Conservation (phyloP, 2,113 vertebrate species). For the Nipponia nippon region DNA sequence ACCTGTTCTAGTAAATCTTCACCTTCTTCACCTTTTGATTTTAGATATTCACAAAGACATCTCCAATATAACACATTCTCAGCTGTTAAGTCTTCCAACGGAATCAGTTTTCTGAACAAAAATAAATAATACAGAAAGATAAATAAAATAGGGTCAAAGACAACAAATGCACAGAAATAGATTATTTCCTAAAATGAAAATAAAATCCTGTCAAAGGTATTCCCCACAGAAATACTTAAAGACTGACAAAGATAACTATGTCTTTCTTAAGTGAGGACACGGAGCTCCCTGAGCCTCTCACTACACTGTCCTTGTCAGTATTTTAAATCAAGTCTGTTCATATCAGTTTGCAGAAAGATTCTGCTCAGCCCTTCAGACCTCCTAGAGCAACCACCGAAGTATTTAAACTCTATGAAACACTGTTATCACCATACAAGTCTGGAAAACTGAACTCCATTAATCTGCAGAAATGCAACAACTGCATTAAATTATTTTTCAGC, state of each 20-base stretch:
- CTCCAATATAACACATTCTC: constrained; percentile 91
- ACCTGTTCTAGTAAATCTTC: constrained; percentile 87
- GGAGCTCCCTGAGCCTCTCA: background rate
- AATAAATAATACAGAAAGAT: background rate
- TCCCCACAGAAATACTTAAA: background rate
- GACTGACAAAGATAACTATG: background rate
- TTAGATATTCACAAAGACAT: constrained; percentile 87
- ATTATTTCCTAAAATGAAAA: background rate
- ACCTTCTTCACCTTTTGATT: constrained; percentile 86
- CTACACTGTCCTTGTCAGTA: background rate
- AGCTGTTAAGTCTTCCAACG: constrained; percentile 81
- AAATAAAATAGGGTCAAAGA: background rate
- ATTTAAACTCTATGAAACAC: background rate
- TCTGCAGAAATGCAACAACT: background rate
- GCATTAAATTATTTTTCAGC: background rate
- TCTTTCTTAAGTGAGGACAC: background rate
- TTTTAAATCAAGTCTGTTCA: background rate
- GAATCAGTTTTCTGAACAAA: constrained; percentile 84
- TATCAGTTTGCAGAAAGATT: background rate
- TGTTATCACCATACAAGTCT: background rate
- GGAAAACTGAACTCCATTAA: background rate
- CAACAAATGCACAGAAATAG: background rate
- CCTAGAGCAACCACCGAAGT: background rate
- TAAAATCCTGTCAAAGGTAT: background rate
- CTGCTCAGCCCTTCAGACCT: background rate